Conservation (phyloP, 2,888 invertebrate species). For the Athalia cordata region DNA sequence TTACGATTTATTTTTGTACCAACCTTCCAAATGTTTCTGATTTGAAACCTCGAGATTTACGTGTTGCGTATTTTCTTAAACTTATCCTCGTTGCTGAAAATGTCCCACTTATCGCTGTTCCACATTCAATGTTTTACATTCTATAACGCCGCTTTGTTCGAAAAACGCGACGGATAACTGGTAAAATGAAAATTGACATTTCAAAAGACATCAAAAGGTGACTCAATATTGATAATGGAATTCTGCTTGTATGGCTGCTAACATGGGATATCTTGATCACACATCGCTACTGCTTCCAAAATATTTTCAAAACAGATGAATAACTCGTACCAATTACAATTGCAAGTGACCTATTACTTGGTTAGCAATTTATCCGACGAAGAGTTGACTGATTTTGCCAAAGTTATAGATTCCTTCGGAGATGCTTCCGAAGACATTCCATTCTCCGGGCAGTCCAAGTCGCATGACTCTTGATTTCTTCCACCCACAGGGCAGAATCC, state of each 20-base stretch:
- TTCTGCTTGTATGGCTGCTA: neutral
- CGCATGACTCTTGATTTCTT: conserved; percentile 24
- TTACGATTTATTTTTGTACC: neutral
- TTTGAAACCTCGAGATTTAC: neutral
- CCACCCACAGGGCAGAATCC: conserved; percentile 32
- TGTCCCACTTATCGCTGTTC: neutral
- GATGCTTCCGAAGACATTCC: neutral
- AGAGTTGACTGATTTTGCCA: conserved; percentile 11
- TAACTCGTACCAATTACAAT: neutral
- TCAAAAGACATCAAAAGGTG: neutral
- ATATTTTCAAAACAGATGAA: neutral
- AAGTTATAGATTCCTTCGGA: conserved; percentile 1
- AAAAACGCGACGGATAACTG: neutral
- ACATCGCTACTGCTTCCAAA: neutral
- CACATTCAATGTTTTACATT: neutral
- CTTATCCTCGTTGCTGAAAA: too few species aligned
- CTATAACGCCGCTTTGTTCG: neutral
- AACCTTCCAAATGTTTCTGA: neutral
- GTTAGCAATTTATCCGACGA: conserved; percentile 38
- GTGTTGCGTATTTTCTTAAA: neutral
- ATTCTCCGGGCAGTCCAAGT: conserved; percentile 22
- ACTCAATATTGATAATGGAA: neutral
- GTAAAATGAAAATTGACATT: neutral
- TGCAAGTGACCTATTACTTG: neutral
- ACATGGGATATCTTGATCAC: too few species aligned